A percentile compares a stretch with the other conserved stretches of the same genome.
Evolutionary conservation across 2,888 invertebrate species (phyloP).

Genomic region (Erynnis tages): DNA sequence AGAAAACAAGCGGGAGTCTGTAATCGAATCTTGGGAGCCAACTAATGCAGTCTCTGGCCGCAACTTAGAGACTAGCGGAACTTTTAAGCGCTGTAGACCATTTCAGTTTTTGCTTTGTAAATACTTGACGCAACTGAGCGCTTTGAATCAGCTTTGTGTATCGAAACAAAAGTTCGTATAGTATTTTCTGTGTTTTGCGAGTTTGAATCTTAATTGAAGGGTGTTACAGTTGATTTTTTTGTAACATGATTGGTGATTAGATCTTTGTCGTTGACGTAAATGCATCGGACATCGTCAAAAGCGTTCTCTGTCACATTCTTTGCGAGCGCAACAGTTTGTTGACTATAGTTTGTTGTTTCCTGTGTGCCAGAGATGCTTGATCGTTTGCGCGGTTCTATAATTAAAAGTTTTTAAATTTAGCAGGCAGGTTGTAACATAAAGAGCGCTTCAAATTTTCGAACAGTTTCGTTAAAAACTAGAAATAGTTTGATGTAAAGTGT

Average conservation of each 20-base stretch:
- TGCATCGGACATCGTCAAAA: conserved; percentile 11
- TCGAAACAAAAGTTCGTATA: too few relatives aligned
- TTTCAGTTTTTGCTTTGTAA: conserved; percentile 34
- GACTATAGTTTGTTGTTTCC: conserved; percentile 23
- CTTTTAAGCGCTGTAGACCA: conserved; percentile 34
- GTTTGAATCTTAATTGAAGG: neutral
- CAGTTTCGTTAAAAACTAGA: too few relatives aligned
- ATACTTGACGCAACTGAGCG: conserved; percentile 31
- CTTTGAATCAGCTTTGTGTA: conserved; percentile 26
- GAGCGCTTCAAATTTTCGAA: too few relatives aligned
- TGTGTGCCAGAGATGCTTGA: conserved; percentile 1
- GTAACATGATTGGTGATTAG: neutral
- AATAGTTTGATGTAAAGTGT: too few relatives aligned
- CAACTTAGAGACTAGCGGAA: conserved; percentile 27
- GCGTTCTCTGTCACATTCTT: conserved; percentile 26
- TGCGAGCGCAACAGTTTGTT: conserved; percentile 32
- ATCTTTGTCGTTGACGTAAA: neutral
- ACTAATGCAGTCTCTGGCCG: conserved; percentile 26
- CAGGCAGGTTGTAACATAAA: too few relatives aligned
- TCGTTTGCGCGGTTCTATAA: conserved; percentile 7
- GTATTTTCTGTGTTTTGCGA: neutral
- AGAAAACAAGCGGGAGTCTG: conserved; percentile 5
- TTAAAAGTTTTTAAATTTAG: conserved; percentile 24
- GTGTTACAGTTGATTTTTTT: neutral
- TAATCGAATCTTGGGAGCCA: conserved; percentile 13